phyloP scores from a whole-genome alignment of 2,888 invertebrate species.

The Eupithecia centaureata region DNA sequence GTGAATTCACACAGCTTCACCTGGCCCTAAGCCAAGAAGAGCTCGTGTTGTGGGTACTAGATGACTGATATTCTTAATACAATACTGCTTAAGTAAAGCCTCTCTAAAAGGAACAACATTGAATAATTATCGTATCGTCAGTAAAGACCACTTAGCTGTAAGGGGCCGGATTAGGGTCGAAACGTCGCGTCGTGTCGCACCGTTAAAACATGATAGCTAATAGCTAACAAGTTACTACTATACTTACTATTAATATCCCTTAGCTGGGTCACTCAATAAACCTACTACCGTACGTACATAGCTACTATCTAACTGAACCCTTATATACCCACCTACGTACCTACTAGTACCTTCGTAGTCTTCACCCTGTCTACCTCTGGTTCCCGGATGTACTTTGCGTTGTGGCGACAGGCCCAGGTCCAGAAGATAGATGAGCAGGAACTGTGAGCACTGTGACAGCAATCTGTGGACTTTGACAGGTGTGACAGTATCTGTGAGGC shows the following conservation, averaged over 20 bases:
- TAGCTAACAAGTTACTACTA: background rate
- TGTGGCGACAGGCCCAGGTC: slow-evolving; percentile 6
- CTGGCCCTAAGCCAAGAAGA: no score
- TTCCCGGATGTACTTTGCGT: slow-evolving; percentile 33
- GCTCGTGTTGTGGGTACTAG: no score
- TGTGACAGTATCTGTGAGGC: slow-evolving; percentile 11
- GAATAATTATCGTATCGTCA: background rate
- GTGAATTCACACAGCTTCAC: no score
- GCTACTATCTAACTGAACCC: slow-evolving; percentile 4
- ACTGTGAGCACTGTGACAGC: slow-evolving; percentile 15
- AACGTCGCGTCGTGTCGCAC: background rate
- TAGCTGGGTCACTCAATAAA: background rate
- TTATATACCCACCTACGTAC: background rate
- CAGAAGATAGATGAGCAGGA: slow-evolving; percentile 5
- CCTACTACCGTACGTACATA: background rate
- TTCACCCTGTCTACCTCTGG: slow-evolving; percentile 27
- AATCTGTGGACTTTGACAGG: slow-evolving; percentile 8
- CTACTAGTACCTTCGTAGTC: slow-evolving; percentile 26
- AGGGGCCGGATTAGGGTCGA: background rate
- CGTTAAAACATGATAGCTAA: background rate
- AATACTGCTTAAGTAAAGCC: no score
- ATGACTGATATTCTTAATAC: no score
- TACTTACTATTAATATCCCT: background rate
- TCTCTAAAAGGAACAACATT: background rate
- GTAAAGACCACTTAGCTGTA: background rate